Conservation (phyloP, 2,888 invertebrate species). For the Branchipolynoe longqiensis region DNA sequence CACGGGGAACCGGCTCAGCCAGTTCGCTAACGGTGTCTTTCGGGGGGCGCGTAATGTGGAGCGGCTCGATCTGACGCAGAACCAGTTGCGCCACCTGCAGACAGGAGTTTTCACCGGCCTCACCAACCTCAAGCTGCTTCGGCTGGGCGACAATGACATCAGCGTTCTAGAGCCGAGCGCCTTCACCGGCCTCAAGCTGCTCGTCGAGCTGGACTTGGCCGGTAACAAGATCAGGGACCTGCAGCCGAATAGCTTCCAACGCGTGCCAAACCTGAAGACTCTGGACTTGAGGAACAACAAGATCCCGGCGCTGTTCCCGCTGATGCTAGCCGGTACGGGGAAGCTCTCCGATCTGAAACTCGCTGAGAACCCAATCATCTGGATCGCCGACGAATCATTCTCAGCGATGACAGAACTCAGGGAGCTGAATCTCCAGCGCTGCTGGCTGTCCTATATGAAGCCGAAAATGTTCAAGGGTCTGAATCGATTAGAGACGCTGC, state of each 20-base stretch:
- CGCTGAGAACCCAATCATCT: constrained; percentile 64
- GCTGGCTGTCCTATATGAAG: constrained; percentile 63
- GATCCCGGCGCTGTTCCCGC: constrained; percentile 68
- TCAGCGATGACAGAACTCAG: constrained; percentile 61
- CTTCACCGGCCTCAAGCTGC: constrained; percentile 61
- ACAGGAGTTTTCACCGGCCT: constrained; percentile 64
- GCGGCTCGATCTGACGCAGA: constrained; percentile 61
- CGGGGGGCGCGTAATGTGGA: constrained; percentile 61
- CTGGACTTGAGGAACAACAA: constrained; percentile 66
- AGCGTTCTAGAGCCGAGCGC: constrained; percentile 63
- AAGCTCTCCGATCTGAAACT: constrained; percentile 63
- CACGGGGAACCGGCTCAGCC: constrained; percentile 57
- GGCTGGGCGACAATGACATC: constrained; percentile 62
- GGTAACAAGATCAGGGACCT: constrained; percentile 67
- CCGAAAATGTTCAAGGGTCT: constrained; percentile 66
- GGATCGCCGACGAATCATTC: constrained; percentile 66
- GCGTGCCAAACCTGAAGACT: constrained; percentile 55
- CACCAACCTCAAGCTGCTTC: constrained; percentile 60
- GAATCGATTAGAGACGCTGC: constrained; percentile 57
- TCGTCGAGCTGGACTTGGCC: constrained; percentile 61
- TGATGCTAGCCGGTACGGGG: constrained; percentile 67
- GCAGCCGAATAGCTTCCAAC: constrained; percentile 65
- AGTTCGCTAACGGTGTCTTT: constrained; percentile 60
- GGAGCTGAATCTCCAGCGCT: constrained; percentile 62
- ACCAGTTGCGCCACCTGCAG: constrained; percentile 60